Conservation (phyloP, 2,888 invertebrate species). For the Choristoneura rosaceana region DNA sequence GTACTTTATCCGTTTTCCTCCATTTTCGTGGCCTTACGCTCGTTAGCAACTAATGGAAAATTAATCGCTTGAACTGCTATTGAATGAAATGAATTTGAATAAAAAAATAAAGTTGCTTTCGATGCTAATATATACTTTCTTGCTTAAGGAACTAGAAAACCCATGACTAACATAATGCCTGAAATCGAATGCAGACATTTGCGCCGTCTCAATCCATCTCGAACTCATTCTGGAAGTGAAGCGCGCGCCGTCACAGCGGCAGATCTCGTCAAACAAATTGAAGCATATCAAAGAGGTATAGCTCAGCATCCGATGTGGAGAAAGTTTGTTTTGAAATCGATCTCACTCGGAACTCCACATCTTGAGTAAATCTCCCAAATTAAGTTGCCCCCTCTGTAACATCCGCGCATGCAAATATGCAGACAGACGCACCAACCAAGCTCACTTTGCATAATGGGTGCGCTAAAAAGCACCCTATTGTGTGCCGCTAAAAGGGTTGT, state of each 20-base stretch:
- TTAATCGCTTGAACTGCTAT: constrained; percentile 3
- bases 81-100: not conserved
- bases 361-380: constrained; percentile 46
- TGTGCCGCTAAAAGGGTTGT: constrained; percentile 26
- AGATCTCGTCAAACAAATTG: constrained; percentile 13
- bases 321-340: constrained; percentile 30
- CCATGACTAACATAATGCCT: constrained; percentile 26
- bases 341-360: constrained; percentile 40
- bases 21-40: not conserved
- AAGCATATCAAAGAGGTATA: constrained; percentile 18
- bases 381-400: constrained; percentile 44
- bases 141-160: not conserved
- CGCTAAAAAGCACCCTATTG: constrained; percentile 34
- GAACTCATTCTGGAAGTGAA: constrained; percentile 34
- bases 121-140: not conserved
- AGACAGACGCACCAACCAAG: constrained; percentile 28
- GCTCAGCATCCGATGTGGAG: constrained; percentile 21
- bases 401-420: constrained; percentile 46
- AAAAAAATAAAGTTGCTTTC: not conserved
- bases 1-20: not conserved
- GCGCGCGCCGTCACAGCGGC: constrained; percentile 3
- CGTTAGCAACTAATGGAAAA: constrained; percentile 10
- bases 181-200: constrained; percentile 34
- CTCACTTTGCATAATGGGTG: constrained; percentile 4
- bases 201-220: constrained; percentile 24